Evolutionary conservation across 2,113 vertebrate species (phyloP), one percentile per base, ranked within the genome.

Genomic region (Narcine bancroftii): DNA sequence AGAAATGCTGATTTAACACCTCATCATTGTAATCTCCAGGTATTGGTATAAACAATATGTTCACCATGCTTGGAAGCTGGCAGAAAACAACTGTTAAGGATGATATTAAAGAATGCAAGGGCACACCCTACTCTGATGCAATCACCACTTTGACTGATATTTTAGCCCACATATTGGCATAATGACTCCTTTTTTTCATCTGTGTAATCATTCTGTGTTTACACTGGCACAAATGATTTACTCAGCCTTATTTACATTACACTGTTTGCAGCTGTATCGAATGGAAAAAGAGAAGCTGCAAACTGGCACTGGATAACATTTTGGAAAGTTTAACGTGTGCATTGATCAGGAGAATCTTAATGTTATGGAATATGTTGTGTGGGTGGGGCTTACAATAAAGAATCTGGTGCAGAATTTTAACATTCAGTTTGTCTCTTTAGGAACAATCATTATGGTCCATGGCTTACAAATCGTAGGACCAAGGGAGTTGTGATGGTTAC

Each of bases 21-120:
- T 83, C 96, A 96, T 39, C 94, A 94, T 77, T 75, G 42, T 77
- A 45, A 77, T 77, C 6, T 77, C 5, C 72, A n/a, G 50, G 94
- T 97, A 96, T 98, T 93, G 97, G 97, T 0, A 95, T 98, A 0
- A 97, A 99, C 94, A 96, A 98, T 92, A 97, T 97, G 97, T 98
- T 98, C 94, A 97, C 98, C 94, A 95, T 98, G 96, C 96, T 98
- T 33, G 96, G 97, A 93, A 95, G 95, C 94, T 98, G 97, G 97
- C 96, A 98, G 92, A 95, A 95, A 93, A 98, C 96, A 39, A 47
- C 89, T 33, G 93, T 96, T 72, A 71, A 63, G 71, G 94, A 94
- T 66, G 93, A 0, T 2, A 92, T 96, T 72, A 92, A 21, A 0
- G 2, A 95, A 1, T 95, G 96, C 2, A 93, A 98, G 93, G 94